Evolutionary conservation across 2,113 vertebrate genomes (phyloP).

Genomic region (Elachura formosa): DNA sequence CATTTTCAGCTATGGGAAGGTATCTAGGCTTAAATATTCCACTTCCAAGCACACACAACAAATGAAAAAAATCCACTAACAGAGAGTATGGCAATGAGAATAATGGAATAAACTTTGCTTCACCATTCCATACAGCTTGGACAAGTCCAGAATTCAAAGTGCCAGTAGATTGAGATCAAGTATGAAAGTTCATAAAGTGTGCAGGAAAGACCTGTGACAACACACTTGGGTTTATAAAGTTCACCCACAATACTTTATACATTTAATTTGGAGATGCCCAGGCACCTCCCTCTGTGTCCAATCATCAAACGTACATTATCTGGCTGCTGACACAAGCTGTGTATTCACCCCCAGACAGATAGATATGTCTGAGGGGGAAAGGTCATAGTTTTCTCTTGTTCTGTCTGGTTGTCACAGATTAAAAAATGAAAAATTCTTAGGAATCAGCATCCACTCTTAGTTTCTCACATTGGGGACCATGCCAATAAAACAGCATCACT

Average conservation of each 20-base stretch:
- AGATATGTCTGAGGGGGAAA: not conserved
- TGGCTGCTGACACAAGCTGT: not conserved
- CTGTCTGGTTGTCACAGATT: conserved; percentile 8
- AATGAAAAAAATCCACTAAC: not conserved
- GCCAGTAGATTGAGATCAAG: not conserved
- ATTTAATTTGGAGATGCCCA: not conserved
- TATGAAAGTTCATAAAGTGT: not conserved
- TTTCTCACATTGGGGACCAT: not conserved
- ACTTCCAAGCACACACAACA: not conserved
- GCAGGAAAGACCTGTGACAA: not conserved
- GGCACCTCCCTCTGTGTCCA: not conserved
- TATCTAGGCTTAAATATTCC: not conserved
- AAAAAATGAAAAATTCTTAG: not conserved
- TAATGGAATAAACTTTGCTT: not conserved
- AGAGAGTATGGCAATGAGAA: not conserved
- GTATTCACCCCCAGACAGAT: not conserved
- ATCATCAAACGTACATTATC: not conserved
- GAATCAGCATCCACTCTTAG: not conserved
- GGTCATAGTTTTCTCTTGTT: not conserved
- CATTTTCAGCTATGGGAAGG: not conserved
- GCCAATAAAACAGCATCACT: not conserved
- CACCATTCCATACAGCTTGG: not conserved
- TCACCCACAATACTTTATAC: not conserved
- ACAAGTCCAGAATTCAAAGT: not conserved
- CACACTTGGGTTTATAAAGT: not conserved